These are phyloP conservation scores for Drosophila mayaguana DNA, from an alignment of 2,888 invertebrate species.

Conservation along the genomic window DNA sequence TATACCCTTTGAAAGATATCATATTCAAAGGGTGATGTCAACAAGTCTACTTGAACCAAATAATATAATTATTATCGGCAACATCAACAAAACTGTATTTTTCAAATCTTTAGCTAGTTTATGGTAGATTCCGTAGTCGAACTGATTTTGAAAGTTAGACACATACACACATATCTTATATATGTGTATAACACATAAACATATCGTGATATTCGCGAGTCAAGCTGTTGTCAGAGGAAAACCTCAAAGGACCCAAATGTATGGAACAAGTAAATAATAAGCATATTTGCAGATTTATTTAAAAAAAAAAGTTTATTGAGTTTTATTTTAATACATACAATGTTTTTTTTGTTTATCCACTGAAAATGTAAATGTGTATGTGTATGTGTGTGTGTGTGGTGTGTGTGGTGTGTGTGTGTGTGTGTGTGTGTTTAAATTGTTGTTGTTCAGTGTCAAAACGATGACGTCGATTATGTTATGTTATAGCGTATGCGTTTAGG, in stretches of 20 bases:
- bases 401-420: conserved; percentile 17
- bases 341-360: conserved; percentile 31
- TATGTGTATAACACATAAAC: too few relatives aligned
- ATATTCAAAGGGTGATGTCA: too few relatives aligned
- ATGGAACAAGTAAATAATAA: neutral
- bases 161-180: too few relatives aligned
- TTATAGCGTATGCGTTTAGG: conserved; percentile 35
- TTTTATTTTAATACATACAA: conserved; percentile 50
- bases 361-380: conserved; percentile 35
- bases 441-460: conserved; percentile 27
- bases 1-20: too few relatives aligned
- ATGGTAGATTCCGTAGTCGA: too few relatives aligned
- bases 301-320: conserved; percentile 33
- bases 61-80: too few relatives aligned
- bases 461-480: conserved; percentile 35
- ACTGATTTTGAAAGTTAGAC: too few relatives aligned
- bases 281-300: conserved; percentile 4
- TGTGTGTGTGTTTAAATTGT: conserved; percentile 28
- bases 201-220: neutral
- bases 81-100: too few relatives aligned
- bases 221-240: neutral
- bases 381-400: conserved; percentile 20
- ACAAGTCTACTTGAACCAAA: too few relatives aligned
- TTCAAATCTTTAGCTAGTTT: too few relatives aligned
- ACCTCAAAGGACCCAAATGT: neutral